Evolutionary conservation across 2,888 invertebrate species (phyloP), one percentile per base, ranked within the genome.

Genomic region (Buathra laborator): DNA sequence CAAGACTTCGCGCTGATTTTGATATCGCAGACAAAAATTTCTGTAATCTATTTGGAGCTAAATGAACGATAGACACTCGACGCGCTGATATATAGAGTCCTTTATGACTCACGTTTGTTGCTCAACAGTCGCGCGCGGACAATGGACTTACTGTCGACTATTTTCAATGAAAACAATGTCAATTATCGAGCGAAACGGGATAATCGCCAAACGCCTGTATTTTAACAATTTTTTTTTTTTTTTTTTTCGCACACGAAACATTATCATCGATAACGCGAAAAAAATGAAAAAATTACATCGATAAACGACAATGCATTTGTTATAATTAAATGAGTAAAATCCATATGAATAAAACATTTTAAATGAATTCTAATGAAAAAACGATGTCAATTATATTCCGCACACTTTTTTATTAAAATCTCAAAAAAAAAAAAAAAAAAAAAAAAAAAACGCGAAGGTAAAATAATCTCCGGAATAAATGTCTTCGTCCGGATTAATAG

Each of bases 81-180:
- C 46, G 5, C 19, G 46, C 37, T 37, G 37, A 37, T 37, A 3
- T 37, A 75, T 24, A 24, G 24, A 46, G 16, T 43, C 48, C 19
- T 2, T 19, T 56, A 14, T 37, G 59, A 48, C 48, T 75, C 48
- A 32, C 16, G 70, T 76, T 53, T 44, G 44, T 76, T 68, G 51
- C 68, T 44, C 53, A 76, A 64, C 44, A 53, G 51, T 62, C 12
- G 37, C 14, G 5, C 53, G 9, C 70, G 76, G 75, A 81, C 81
- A 81, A 81, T 81, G 76, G 76, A 62, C 70, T 51, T 53, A 19
- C 44, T 70, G 56, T 53, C 19, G 62, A 16, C 53, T 51, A 70
- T 76, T 66, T 70, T 76, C 43, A 32, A 29, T 10, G 48, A 16
- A 16, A 32, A 59, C 32, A 59, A 48, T 67, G 56, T 74, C 59